Evolutionary conservation across 2,888 invertebrate genomes (phyloP), one percentile per base, ranked within the genome.

Genomic region (Agelastica alni): DNA sequence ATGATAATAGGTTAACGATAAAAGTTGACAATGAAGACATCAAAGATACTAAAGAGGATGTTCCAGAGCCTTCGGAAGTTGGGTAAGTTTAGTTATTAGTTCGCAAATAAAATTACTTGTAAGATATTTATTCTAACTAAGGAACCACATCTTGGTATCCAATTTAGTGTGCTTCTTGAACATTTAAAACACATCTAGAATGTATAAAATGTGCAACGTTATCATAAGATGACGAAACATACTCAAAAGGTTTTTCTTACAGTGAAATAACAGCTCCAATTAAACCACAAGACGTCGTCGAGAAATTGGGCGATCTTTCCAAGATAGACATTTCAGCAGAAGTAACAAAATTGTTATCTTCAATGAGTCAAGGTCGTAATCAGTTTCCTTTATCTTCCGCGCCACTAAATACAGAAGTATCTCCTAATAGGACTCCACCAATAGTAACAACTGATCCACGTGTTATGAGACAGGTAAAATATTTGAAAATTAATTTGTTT

Each of bases 251-350:
- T n/a, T n/a, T n/a, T n/a, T n/a, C n/a, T n/a, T n/a, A n/a, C n/a
- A n/a, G n/a, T n/a, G n/a, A n/a, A n/a, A n/a, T n/a, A n/a, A n/a
- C n/a, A n/a, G n/a, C 75, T 1, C 77, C 63, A 34, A 72, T 79
- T 46, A 79, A 80, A 32, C 83, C 85, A 0, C 80, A 83, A 36
- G 84, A 76, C 34, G 80, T 84, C 30, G 79, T 86, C 20, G 85
- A 84, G 65, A 85, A 83, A 68, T 73, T 87, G 5, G 87, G 86
- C 1, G 87, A 88, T 71, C 76, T 88, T 26, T 87, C 87, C 6
- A 86, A 87, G 75, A 86, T 88, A 59, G 87, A 87, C 62, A 88
- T 88, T 53, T 86, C 86, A 45, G 86, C 84, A 60, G 86, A 88
- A 70, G 87, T 88, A 4, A 86, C 87, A 1, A 87, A 86, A 71